Conservation (phyloP, 1,140 invertebrate genomes). For the Drosophila azteca region DNA sequence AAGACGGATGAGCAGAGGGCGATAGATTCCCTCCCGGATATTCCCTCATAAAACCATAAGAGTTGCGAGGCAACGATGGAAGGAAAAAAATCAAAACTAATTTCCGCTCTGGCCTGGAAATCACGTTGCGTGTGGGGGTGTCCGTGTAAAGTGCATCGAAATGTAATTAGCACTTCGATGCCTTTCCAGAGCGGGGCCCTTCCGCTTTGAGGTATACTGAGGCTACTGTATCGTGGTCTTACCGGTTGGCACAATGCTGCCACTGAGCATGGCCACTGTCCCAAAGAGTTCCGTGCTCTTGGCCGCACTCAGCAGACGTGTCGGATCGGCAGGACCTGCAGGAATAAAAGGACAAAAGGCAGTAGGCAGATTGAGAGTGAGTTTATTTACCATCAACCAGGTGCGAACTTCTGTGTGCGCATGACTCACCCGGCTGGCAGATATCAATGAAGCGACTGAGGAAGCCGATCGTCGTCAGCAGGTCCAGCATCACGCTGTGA, state of each 20-base stretch:
- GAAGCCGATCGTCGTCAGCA: conserved; percentile 80
- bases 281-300: conserved; percentile 82
- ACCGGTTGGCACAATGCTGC: conserved; percentile 76
- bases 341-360: background rate
- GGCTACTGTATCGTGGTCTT: conserved; percentile 65
- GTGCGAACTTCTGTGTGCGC: conserved; percentile 35
- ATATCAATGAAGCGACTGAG: conserved; percentile 80
- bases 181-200: background rate
- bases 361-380: conserved; percentile 8
- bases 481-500: conserved; percentile 76
- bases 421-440: conserved; percentile 75
- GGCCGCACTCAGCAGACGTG: conserved; percentile 73
- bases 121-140: conserved; percentile 53
- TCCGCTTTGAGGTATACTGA: background rate
- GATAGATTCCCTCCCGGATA: conserved; percentile 54
- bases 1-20: conserved; percentile 16
- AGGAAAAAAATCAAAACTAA: conserved; percentile 68
- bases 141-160: conserved; percentile 40
- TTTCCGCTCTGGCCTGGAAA: conserved; percentile 68
- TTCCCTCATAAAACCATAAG: conserved; percentile 59
- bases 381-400: conserved; percentile 49
- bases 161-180: conserved; percentile 65
- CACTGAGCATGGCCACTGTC: conserved; percentile 73
- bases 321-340: conserved; percentile 76
- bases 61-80: background rate